Evolutionary conservation across 2,797 vertebrate species (phyloP).

Genomic region (Ataeniobius toweri): DNA sequence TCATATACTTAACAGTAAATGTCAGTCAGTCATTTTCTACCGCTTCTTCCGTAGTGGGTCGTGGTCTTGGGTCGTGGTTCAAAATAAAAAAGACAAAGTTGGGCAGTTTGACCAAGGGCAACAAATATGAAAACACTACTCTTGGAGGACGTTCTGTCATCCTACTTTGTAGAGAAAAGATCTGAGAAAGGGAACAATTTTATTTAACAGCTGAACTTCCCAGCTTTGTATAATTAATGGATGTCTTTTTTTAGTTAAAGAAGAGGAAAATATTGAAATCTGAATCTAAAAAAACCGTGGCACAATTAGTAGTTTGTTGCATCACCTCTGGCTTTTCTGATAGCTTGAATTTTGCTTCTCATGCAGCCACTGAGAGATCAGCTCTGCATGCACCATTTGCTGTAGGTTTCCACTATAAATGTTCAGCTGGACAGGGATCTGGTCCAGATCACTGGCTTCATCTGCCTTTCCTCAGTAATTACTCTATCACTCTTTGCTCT

Average conservation of each 20-base stretch:
- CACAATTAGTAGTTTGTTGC: background rate
- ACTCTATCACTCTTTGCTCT: too few species aligned
- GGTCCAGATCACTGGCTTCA: too few species aligned
- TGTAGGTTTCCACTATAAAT: too few species aligned
- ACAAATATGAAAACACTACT: background rate
- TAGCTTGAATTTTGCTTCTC: too few species aligned
- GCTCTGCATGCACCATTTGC: too few species aligned
- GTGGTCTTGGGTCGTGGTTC: too few species aligned
- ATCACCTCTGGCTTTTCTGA: background rate
- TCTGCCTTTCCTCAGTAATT: too few species aligned
- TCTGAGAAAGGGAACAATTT: background rate
- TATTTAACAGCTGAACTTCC: background rate
- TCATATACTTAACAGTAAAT: background rate
- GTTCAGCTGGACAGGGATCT: too few species aligned
- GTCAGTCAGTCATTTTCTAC: too few species aligned
- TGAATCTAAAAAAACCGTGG: background rate
- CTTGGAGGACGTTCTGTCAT: background rate
- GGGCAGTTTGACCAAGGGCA: background rate
- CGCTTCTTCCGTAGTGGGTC: too few species aligned
- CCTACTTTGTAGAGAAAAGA: background rate
- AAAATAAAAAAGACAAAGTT: background rate
- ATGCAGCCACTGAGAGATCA: too few species aligned
- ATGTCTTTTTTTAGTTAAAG: background rate
- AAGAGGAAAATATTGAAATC: background rate
- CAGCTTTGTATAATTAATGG: background rate